phyloP scores from a whole-genome alignment of 2,888 invertebrate genomes.

The Ctena decussata region DNA sequence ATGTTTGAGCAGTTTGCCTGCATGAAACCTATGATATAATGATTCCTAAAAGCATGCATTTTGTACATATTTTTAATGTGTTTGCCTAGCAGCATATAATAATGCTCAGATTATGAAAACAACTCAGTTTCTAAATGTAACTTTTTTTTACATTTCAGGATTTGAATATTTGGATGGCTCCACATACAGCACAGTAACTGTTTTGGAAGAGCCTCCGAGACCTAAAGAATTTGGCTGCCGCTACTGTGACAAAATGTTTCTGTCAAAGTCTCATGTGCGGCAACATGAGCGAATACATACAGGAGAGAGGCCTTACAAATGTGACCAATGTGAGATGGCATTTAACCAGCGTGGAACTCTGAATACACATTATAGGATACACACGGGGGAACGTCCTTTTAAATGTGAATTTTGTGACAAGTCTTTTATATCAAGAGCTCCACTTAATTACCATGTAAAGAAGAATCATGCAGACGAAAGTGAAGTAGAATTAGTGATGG shows the following conservation, averaged over 20 bases:
- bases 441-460: neutral
- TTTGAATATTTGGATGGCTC: neutral
- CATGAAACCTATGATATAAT: no score
- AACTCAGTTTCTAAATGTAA: neutral
- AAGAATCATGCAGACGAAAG: neutral
- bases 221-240: neutral
- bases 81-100: no score
- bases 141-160: neutral
- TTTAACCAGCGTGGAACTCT: neutral
- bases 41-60: no score
- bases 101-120: neutral
- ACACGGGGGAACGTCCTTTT: neutral
- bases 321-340: neutral
- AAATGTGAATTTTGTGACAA: conserved; percentile 1
- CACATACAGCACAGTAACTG: neutral
- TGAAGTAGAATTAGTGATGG: no score
- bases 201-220: neutral
- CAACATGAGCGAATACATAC: neutral
- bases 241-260: neutral
- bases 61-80: no score
- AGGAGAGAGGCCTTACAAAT: neutral
- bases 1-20: no score
- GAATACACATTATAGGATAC: neutral
- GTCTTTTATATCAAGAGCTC: neutral
- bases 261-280: neutral